Percentiles rank a stretch among this genome's conserved stretches.
Evolutionary conservation across 2,888 invertebrate genomes (phyloP).

Genomic region (Stenodera caucasica): DNA sequence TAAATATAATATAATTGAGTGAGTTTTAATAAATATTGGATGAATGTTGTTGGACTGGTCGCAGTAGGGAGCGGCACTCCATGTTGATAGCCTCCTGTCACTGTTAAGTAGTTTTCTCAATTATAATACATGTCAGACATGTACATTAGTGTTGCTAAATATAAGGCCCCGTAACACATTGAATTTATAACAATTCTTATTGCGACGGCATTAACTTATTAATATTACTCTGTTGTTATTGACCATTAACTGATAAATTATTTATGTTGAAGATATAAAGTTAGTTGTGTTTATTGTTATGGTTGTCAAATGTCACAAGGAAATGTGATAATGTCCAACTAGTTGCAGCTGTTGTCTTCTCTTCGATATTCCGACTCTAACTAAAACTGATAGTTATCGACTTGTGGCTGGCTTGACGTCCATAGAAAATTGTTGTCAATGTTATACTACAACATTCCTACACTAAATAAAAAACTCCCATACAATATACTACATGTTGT

Average conservation of each 20-base stretch:
- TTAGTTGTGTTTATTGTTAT: slow-evolving; percentile 53
- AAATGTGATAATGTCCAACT: slow-evolving; percentile 46
- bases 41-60: slow-evolving; percentile 36
- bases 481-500: no score
- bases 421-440: slow-evolving; percentile 32
- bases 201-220: slow-evolving; percentile 49
- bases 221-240: slow-evolving; percentile 51
- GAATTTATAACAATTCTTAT: slow-evolving; percentile 49
- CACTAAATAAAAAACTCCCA: slow-evolving; percentile 19
- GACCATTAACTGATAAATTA: slow-evolving; percentile 53
- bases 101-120: slow-evolving; percentile 53
- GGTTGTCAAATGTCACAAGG: slow-evolving; percentile 51
- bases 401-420: slow-evolving; percentile 36
- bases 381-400: slow-evolving; percentile 45
- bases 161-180: slow-evolving; percentile 50
- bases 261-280: slow-evolving; percentile 50
- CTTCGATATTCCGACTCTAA: slow-evolving; percentile 9
- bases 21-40: slow-evolving; percentile 11
- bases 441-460: no score
- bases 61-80: slow-evolving; percentile 46
- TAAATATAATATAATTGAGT: slow-evolving; percentile 3
- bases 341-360: slow-evolving; percentile 40
- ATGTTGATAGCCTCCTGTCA: slow-evolving; percentile 53
- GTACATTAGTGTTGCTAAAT: slow-evolving; percentile 54
- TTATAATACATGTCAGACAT: slow-evolving; percentile 54